These are phyloP conservation scores for Diglossa brunneiventris DNA, from an alignment of 2,113 vertebrate species.

Conservation along the genomic window DNA sequence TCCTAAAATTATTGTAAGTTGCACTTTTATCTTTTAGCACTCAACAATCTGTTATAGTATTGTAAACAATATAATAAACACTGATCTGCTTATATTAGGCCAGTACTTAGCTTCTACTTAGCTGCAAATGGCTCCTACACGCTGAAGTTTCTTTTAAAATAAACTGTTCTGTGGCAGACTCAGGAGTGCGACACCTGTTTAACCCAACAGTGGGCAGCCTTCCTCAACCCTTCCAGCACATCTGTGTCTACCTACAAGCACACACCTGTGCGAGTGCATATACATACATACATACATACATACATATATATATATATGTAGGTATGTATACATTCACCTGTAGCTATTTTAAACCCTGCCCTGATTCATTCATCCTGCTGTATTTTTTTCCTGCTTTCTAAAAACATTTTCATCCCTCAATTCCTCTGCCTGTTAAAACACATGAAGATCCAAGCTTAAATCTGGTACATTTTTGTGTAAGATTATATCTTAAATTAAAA, in stretches of 20 bases:
- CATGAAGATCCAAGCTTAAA: not conserved
- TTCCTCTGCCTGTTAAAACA: not conserved
- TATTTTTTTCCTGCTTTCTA: not conserved
- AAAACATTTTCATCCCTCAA: not conserved
- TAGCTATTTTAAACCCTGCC: not conserved
- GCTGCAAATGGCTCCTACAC: not conserved
- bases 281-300: rapidly evolving
- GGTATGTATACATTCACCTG: not conserved
- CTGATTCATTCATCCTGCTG: not conserved
- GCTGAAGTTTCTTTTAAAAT: not conserved
- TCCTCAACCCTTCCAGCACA: not conserved
- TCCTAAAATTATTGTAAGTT: not conserved
- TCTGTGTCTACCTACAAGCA: rapidly evolving
- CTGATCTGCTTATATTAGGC: not conserved
- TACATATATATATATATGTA: not conserved
- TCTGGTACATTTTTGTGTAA: not conserved
- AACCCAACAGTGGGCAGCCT: not conserved
- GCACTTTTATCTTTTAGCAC: not conserved
- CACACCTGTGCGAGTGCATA: not conserved
- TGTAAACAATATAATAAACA: not conserved
- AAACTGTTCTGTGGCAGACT: not conserved
- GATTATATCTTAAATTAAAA: not conserved
- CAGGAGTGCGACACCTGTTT: not conserved
- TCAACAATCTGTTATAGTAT: not conserved
- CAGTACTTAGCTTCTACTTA: not conserved